phyloP scores from a whole-genome alignment of 2,797 vertebrate genomes.

The Enoplosus armatus region DNA sequence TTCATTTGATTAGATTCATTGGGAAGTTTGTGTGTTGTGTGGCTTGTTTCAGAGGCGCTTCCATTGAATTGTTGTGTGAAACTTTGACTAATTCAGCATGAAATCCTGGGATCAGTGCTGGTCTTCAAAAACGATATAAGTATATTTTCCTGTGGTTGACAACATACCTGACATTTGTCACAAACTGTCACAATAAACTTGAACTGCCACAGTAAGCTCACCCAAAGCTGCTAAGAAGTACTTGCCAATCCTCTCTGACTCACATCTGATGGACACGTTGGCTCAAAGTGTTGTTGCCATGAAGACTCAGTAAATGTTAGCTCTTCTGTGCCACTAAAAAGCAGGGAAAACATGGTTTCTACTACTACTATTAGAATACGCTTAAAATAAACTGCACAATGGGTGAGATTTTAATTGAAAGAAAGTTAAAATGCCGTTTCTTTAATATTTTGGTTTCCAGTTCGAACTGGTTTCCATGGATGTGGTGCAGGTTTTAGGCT shows the following conservation, averaged over 20 bases:
- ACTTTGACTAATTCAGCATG: slow-evolving; percentile 18
- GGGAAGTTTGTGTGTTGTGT: not conserved
- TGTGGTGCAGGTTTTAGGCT: slow-evolving; percentile 54
- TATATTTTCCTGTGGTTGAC: slow-evolving; percentile 14
- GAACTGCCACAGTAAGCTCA: slow-evolving; percentile 28
- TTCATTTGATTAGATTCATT: not conserved
- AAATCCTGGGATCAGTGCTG: not conserved
- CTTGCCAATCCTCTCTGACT: slow-evolving; percentile 41
- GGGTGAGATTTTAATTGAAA: not conserved
- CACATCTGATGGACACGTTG: slow-evolving; percentile 37
- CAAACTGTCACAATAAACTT: slow-evolving; percentile 42
- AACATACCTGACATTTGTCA: slow-evolving; percentile 45
- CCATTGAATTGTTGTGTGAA: not conserved
- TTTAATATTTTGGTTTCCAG: slow-evolving; percentile 29
- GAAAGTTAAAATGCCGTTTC: not conserved
- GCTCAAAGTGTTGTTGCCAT: slow-evolving; percentile 28
- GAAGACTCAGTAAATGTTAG: slow-evolving; percentile 15
- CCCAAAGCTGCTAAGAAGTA: slow-evolving; percentile 44
- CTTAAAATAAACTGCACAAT: slow-evolving; percentile 4
- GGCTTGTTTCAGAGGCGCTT: not conserved
- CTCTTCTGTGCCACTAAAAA: not conserved
- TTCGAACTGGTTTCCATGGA: slow-evolving; percentile 59
- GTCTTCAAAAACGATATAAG: slow-evolving; percentile 4
- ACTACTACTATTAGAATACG: not conserved
- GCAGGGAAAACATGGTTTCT: not conserved